Evolutionary conservation across 1,140 invertebrate genomes (phyloP), one percentile per base, ranked within the genome.

Genomic region (Ooceraea biroi): DNA sequence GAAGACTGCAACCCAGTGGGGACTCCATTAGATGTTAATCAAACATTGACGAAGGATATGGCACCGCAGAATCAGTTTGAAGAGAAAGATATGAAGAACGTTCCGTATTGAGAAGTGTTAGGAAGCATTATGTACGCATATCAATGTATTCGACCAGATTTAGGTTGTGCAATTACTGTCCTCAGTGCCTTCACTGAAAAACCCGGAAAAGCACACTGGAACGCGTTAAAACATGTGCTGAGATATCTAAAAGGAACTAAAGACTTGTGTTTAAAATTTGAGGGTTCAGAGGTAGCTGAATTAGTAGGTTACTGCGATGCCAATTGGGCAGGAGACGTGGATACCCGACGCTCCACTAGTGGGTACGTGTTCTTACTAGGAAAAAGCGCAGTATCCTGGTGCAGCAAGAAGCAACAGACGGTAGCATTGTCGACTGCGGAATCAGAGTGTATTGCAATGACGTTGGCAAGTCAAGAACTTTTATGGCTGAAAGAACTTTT

Each of bases 1-100:
- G 10, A 74, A 19, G 2, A 82, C 12, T 63, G 71, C 3, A 85
- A 72, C 48, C 14, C 50, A 14, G 55, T 27, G 5, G 5, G 17
- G 0, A 82, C 71, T 11, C 65, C 71, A 3, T 46, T 71, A 0
- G 60, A 85, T 0, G n/a, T 55, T 22, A 74, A 60, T 19, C 1
- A 46, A 4, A 76, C 69, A 36, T 48, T 85, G 25, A 46, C 41
- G 4, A 85, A 68, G 14, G 17, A 74, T 17, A 25, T 30, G 3
- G 25, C 22, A 11, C 76, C 76, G 14, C 30, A 0, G 7, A 60
- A n/a, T n/a, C 52, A 1, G 27, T 52, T 1, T 5, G n/a, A 80
- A 60, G 55, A 60, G 11, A 58, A 12, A 1, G 8, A 60, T 1
- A 60, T 58, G 41, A 25, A 12, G 12, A 0, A 22, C 3, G 11